Evolutionary conservation across 1,140 invertebrate genomes (phyloP).

Genomic region (Papilio machaon): DNA sequence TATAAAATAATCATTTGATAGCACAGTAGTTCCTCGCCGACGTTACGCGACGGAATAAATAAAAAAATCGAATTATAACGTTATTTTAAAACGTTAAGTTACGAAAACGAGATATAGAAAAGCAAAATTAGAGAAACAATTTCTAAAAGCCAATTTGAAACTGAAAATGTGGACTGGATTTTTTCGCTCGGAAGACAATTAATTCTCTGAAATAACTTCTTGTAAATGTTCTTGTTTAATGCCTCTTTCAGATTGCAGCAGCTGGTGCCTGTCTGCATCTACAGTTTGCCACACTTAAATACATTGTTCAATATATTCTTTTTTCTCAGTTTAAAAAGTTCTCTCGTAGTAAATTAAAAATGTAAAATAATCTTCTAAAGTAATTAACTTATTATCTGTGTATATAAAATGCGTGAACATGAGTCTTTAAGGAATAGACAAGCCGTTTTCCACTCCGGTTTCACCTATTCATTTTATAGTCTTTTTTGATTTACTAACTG

Average conservation of each 20-base stretch:
- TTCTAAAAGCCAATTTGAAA: constrained; percentile 19
- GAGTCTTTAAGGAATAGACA: not conserved
- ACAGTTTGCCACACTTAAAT: constrained; percentile 6
- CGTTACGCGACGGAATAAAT: not conserved
- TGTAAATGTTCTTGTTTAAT: constrained; percentile 34
- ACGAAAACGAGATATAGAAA: not conserved
- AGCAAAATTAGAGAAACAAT: not conserved
- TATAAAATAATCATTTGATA: too few relatives aligned
- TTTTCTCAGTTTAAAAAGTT: not conserved
- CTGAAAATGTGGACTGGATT: constrained; percentile 7
- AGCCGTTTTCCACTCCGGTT: not conserved
- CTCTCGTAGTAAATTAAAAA: too few relatives aligned
- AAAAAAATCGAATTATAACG: not conserved
- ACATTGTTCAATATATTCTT: constrained; percentile 11
- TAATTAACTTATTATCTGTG: too few relatives aligned
- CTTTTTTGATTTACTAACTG: too few relatives aligned
- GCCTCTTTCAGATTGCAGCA: constrained; percentile 31
- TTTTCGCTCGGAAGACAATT: constrained; percentile 29
- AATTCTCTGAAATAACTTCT: constrained; percentile 24
- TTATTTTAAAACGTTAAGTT: too few relatives aligned
- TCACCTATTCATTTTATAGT: not conserved
- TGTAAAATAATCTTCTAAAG: too few relatives aligned
- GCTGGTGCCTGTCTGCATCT: constrained; percentile 18
- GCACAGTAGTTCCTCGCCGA: not conserved
- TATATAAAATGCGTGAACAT: not conserved